Conservation (phyloP, 1,140 invertebrate genomes). For the Aradophagus sp. region DNA sequence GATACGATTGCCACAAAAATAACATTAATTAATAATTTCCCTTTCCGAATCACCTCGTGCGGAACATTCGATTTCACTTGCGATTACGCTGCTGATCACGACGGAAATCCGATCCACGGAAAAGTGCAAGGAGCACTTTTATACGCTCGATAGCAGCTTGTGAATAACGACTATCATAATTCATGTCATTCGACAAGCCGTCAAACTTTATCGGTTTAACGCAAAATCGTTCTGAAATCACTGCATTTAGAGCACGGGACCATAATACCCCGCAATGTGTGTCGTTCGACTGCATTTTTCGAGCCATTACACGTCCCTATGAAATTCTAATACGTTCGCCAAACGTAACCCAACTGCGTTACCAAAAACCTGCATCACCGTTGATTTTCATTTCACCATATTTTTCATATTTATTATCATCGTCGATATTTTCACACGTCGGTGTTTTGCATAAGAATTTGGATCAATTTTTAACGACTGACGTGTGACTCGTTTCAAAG, state of each 20-base stretch:
- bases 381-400: too few species aligned
- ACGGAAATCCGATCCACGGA: constrained; percentile 46
- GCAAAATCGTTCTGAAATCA: constrained; percentile 42
- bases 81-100: constrained; percentile 35
- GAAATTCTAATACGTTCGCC: constrained; percentile 31
- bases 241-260: constrained; percentile 54
- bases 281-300: constrained; percentile 29
- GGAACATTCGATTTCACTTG: constrained; percentile 34
- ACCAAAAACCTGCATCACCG: not conserved
- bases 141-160: constrained; percentile 46
- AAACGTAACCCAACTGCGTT: constrained; percentile 1
- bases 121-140: constrained; percentile 55
- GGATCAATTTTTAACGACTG: too few species aligned
- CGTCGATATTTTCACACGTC: too few species aligned
- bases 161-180: constrained; percentile 58
- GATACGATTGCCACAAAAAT: too few species aligned
- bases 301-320: constrained; percentile 17
- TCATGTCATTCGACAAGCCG: constrained; percentile 52
- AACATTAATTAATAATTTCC: constrained; percentile 25
- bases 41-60: constrained; percentile 3
- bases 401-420: too few species aligned
- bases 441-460: too few species aligned
- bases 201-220: constrained; percentile 55
- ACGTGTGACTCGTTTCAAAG: too few species aligned
- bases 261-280: constrained; percentile 35